Evolutionary conservation across 2,797 vertebrate species (phyloP).

Genomic region (Gastrophryne carolinensis): DNA sequence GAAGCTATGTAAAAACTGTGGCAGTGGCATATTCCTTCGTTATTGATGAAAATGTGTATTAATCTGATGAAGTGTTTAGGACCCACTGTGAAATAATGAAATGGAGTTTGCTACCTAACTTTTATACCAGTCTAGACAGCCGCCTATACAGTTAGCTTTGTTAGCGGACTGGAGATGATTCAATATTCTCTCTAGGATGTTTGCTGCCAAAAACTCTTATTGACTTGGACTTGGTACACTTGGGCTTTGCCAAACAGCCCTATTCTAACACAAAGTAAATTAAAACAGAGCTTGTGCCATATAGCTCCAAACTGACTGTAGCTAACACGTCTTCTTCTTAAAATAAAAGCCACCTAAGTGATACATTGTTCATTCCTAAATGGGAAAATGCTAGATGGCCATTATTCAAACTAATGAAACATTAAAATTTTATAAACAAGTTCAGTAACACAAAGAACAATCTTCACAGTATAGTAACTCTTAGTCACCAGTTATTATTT

Average conservation of each 20-base stretch:
- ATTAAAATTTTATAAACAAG: too few species aligned
- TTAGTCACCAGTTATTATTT: too few species aligned
- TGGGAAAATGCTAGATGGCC: not conserved
- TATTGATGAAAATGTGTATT: not conserved
- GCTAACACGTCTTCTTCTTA: not conserved
- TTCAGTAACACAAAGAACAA: too few species aligned
- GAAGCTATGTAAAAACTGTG: not conserved
- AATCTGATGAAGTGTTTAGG: not conserved
- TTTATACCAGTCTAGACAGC: not conserved
- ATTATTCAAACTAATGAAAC: too few species aligned
- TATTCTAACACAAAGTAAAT: constrained; percentile 22
- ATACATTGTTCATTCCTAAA: not conserved
- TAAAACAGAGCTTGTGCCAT: constrained; percentile 3
- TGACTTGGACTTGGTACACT: constrained; percentile 20
- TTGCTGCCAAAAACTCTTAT: constrained; percentile 19
- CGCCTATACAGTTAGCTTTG: not conserved
- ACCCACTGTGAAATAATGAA: not conserved
- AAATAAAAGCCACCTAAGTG: not conserved
- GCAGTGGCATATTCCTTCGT: not conserved
- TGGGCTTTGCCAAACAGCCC: not conserved
- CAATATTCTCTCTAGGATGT: not conserved
- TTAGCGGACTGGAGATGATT: not conserved
- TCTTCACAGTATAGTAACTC: too few species aligned
- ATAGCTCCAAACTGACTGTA: not conserved
- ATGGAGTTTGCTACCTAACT: not conserved